A percentile compares a stretch with the other conserved stretches of the same genome.
phyloP scores from a whole-genome alignment of 1,140 invertebrate species.

The Calycopis cecrops region DNA sequence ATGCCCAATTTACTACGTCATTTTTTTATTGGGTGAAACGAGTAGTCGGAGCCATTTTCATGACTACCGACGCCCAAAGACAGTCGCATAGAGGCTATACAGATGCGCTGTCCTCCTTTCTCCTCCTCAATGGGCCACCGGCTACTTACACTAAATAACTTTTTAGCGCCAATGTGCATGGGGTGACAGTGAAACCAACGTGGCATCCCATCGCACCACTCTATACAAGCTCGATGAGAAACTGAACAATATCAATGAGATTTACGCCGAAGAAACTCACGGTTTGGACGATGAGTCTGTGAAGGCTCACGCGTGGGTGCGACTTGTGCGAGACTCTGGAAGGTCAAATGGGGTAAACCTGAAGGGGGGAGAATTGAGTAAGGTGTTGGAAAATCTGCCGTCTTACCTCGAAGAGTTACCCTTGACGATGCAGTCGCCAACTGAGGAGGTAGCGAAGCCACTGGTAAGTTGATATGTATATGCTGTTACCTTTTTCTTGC shows the following conservation, averaged over 20 bases:
- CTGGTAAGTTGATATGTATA: too few species aligned
- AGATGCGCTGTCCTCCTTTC: too few species aligned
- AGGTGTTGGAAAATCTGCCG: slow-evolving; percentile 1
- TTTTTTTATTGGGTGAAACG: too few species aligned
- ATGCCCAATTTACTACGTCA: too few species aligned
- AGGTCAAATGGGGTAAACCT: background rate
- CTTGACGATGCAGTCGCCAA: background rate
- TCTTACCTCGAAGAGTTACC: background rate
- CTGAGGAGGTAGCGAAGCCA: background rate
- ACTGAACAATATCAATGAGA: slow-evolving; percentile 23
- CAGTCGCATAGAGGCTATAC: too few species aligned
- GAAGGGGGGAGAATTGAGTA: background rate
- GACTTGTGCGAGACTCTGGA: slow-evolving; percentile 15
- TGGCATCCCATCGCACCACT: slow-evolving; percentile 31
- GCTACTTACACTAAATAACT: too few species aligned
- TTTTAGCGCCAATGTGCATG: slow-evolving; percentile 4
- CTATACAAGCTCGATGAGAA: slow-evolving; percentile 33
- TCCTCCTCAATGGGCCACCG: too few species aligned
- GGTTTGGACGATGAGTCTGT: slow-evolving; percentile 18
- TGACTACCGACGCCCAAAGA: too few species aligned
- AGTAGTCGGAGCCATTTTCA: too few species aligned
- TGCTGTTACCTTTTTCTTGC: too few species aligned
- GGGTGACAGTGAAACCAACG: slow-evolving; percentile 16
- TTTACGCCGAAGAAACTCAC: slow-evolving; percentile 32
- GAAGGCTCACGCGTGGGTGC: slow-evolving; percentile 28